These are phyloP conservation scores for Neopipo cinnamomea DNA, from an alignment of 2,113 vertebrate genomes.

Conservation along the genomic window DNA sequence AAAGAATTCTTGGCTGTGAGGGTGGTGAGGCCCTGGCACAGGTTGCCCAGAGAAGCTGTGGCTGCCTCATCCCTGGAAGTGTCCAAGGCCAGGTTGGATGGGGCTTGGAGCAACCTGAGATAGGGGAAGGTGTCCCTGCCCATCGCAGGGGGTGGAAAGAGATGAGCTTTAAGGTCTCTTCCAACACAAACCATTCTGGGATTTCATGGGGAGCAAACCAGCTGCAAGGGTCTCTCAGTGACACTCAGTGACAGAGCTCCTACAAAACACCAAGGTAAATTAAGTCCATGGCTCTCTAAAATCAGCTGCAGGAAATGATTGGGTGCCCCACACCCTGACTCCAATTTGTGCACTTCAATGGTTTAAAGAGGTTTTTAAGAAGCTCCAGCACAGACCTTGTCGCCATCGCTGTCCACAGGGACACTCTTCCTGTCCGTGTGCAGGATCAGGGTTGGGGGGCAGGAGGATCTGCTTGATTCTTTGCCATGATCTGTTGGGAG, in stretches of 20 bases:
- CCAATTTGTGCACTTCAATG: rapidly evolving
- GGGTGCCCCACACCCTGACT: neutral
- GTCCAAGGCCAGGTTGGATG: neutral
- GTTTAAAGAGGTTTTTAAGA: neutral
- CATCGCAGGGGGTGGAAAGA: neutral
- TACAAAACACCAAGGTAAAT: neutral
- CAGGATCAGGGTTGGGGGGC: conserved; percentile 65
- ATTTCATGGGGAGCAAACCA: neutral
- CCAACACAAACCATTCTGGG: neutral
- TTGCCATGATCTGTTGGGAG: conserved; percentile 65
- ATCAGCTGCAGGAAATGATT: rapidly evolving
- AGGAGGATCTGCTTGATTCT: conserved; percentile 55
- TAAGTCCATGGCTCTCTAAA: neutral
- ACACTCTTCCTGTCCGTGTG: conserved; percentile 59
- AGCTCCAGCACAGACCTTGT: conserved; percentile 69
- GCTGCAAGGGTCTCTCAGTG: neutral
- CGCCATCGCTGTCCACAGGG: neutral
- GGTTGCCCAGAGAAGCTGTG: neutral
- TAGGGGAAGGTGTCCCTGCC: neutral
- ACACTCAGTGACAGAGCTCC: neutral
- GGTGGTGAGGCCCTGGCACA: neutral
- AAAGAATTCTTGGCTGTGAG: neutral
- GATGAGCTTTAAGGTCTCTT: rapidly evolving
- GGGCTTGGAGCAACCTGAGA: neutral
- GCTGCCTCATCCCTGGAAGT: neutral